Base-by-base conservation (phyloP, 37 sponge, comb jelly and placozoan genomes). In the Geodia barretti region DNA sequence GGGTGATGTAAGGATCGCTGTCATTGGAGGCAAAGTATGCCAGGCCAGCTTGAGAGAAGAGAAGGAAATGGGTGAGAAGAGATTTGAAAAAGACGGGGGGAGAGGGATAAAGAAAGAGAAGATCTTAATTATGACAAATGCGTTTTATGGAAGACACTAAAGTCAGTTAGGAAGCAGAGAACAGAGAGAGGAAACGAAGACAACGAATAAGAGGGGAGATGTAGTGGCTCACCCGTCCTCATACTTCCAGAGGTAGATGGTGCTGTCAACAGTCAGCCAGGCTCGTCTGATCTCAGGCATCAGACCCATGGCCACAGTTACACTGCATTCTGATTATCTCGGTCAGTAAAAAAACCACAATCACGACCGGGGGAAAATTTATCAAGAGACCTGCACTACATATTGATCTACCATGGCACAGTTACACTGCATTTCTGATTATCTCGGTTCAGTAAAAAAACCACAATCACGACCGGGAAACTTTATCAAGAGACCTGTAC, bases 161-260 rank as follows among this genome's bases (percentile, higher is more conserved):
- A n/a, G n/a, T n/a, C n/a, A n/a, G n/a, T n/a, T n/a, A n/a, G n/a
- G n/a, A 47, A 47, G 54, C 54, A 7, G 54, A 47, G 11, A 47
- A 14, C 54, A 47, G 54, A 7, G 54, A 47, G 54, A 47, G 14
- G 54, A 47, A 14, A 7, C 7, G 14, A 14, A 7, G 14, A 47
- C 54, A 47, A 14, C 54, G 14, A 47, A 47, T 47, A n/a, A n/a
- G n/a, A n/a, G n/a, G n/a, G n/a, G n/a, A n/a, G n/a, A n/a, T n/a
- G n/a, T n/a, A n/a, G n/a, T n/a, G n/a, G n/a, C 86, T 76, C 34
- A 92, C 87, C 95, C 95, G 77, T 94, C 88, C 63, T 80, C 82
- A 63, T 96, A 98, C 81, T 90, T 96, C 99, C 99, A 98, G 39
- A 98, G 60, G 83, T 91, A 98, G 33, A 98, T 87, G 26, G 78